Evolutionary conservation across 2,888 invertebrate genomes (phyloP).

Genomic region (Beris morrisii): DNA sequence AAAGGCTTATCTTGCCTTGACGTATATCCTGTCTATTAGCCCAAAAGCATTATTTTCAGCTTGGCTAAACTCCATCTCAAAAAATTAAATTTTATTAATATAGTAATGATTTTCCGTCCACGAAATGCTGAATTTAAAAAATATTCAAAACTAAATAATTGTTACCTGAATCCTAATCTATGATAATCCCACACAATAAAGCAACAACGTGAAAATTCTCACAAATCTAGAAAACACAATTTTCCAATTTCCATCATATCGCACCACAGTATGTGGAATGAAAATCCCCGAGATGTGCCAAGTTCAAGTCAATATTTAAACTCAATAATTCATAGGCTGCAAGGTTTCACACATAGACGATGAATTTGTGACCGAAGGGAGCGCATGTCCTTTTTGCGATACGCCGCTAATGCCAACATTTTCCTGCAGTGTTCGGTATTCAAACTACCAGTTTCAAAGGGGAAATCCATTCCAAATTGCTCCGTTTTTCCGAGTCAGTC

Average conservation of each 20-base stretch:
- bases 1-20: no score
- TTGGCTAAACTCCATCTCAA: no score
- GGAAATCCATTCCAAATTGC: background rate
- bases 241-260: conserved; percentile 28
- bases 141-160: no score
- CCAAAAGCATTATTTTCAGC: no score
- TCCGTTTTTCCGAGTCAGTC: background rate
- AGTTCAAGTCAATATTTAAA: conserved; percentile 41
- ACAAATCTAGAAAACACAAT: conserved; percentile 21
- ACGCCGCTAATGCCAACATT: background rate
- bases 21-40: no score
- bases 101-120: no score
- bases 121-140: no score
- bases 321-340: conserved; percentile 37
- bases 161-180: no score
- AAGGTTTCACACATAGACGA: background rate
- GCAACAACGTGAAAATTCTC: conserved; percentile 5
- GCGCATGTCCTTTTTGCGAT: conserved; percentile 26
- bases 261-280: background rate
- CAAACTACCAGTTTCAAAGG: conserved; percentile 1
- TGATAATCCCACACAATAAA: no score
- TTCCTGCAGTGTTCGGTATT: background rate
- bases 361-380: background rate
- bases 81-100: no score
- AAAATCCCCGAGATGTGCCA: conserved; percentile 32